Evolutionary conservation across 2,888 invertebrate species (phyloP).

Genomic region (Platycheirus albimanus): DNA sequence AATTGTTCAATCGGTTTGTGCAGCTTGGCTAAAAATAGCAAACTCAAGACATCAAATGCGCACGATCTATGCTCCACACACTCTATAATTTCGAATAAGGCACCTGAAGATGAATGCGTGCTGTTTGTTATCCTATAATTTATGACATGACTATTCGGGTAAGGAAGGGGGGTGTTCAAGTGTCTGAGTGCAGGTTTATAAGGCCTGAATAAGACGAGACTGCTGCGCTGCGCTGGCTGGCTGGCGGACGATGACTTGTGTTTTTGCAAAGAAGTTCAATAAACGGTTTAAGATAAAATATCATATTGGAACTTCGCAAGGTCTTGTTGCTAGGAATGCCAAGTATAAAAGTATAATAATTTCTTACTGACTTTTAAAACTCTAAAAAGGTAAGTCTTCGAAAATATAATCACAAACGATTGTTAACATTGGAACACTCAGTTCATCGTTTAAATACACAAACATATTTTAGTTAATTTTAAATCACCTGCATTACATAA

Average conservation of each 20-base stretch:
- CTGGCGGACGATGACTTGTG: conserved; percentile 27
- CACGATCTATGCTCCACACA: not conserved
- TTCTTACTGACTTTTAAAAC: too few species aligned
- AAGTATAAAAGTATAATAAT: too few species aligned
- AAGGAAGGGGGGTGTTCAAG: conserved; percentile 1
- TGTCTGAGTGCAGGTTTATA: conserved; percentile 38
- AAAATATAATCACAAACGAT: too few species aligned
- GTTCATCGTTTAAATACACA: too few species aligned
- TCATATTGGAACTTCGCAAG: too few species aligned
- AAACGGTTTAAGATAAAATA: too few species aligned
- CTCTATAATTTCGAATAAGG: conserved; percentile 1
- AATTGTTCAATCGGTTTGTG: conserved; percentile 70
- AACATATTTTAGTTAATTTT: too few species aligned
- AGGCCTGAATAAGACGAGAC: conserved; percentile 20
- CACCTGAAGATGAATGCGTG: conserved; percentile 62
- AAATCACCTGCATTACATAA: too few species aligned
- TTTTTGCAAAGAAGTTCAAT: not conserved
- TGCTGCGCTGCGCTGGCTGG: too few species aligned
- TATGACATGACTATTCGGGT: conserved; percentile 7
- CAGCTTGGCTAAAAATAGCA: conserved; percentile 66
- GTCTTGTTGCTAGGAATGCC: too few species aligned
- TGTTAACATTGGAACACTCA: too few species aligned
- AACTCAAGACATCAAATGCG: conserved; percentile 65
- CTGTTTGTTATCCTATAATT: conserved; percentile 33
- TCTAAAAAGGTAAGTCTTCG: too few species aligned